Percentiles rank a stretch among this genome's conserved stretches.
Evolutionary conservation across 2,797 vertebrate genomes (phyloP).

Genomic region (Momotus momota): DNA sequence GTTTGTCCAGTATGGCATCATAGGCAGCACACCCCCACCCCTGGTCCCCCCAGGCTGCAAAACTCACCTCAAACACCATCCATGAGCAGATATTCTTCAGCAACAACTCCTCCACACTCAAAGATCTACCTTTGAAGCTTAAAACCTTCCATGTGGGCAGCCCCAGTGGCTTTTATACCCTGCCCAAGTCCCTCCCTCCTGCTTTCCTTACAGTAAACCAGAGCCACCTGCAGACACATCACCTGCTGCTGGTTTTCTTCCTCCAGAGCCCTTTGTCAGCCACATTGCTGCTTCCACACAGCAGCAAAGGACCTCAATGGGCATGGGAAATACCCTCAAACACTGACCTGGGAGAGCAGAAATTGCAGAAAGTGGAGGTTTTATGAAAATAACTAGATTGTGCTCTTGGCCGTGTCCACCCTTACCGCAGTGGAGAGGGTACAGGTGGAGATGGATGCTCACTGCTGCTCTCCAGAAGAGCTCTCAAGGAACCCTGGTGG

Average conservation of each 20-base stretch:
- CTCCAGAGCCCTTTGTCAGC: neutral
- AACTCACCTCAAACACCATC: neutral
- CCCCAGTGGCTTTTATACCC: neutral
- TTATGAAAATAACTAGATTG: neutral
- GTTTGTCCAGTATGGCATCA: accelerated
- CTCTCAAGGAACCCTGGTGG: neutral
- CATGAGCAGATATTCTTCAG: neutral
- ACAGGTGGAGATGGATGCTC: neutral
- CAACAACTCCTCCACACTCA: accelerated
- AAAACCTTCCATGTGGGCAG: neutral
- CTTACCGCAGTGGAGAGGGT: neutral
- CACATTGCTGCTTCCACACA: neutral
- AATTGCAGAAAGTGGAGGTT: neutral
- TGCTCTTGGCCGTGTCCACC: neutral
- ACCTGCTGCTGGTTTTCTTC: neutral
- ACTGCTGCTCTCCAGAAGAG: neutral
- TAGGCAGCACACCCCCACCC: neutral
- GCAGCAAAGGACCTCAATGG: accelerated
- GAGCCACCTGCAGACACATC: neutral
- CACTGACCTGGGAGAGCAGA: neutral
- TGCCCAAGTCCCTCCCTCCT: too few species aligned
- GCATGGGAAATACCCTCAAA: neutral
- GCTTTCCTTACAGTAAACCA: neutral
- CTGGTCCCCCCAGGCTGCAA: neutral
- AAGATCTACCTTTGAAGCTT: accelerated